Conservation (phyloP, 1,140 invertebrate species). For the Drosophila ambigua region DNA sequence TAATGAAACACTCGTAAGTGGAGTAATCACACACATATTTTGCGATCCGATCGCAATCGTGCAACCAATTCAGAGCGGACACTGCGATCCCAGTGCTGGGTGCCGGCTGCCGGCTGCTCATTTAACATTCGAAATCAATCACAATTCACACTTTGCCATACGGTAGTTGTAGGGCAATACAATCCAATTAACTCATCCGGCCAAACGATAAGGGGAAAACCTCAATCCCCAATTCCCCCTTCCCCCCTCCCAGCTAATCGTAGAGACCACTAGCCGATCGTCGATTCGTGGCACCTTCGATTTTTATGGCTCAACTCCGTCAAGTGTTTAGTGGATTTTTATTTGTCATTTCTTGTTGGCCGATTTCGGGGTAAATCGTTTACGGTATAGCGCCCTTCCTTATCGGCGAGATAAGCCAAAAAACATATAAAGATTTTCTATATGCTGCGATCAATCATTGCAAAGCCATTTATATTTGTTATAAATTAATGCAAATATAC, state of each 20-base stretch:
- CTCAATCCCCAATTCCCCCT: not conserved
- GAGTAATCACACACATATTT: conserved; percentile 66
- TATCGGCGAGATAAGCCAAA: conserved; percentile 39
- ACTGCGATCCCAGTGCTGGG: not conserved
- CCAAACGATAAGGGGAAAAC: conserved; percentile 35
- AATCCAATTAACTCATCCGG: conserved; percentile 65
- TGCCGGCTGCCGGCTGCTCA: conserved; percentile 14
- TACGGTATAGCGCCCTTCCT: conserved; percentile 35
- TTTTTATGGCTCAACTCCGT: conserved; percentile 31
- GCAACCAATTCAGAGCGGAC: conserved; percentile 8
- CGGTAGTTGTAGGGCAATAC: conserved; percentile 48
- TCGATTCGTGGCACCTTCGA: conserved; percentile 8
- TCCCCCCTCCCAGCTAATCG: not conserved
- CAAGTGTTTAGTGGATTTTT: conserved; percentile 40
- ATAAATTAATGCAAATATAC: conserved; percentile 75
- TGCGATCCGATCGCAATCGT: conserved; percentile 53
- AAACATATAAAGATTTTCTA: conserved; percentile 28
- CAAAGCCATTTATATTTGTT: conserved; percentile 62
- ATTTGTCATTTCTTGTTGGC: conserved; percentile 5
- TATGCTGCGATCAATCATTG: conserved; percentile 61
- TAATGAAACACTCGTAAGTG: conserved; percentile 70
- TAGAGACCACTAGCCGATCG: not conserved
- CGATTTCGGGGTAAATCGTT: conserved; percentile 41
- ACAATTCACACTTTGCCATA: conserved; percentile 58
- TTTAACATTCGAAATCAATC: conserved; percentile 73